phyloP scores from a whole-genome alignment of 2,797 vertebrate genomes.

The Enteromius anoplus region DNA sequence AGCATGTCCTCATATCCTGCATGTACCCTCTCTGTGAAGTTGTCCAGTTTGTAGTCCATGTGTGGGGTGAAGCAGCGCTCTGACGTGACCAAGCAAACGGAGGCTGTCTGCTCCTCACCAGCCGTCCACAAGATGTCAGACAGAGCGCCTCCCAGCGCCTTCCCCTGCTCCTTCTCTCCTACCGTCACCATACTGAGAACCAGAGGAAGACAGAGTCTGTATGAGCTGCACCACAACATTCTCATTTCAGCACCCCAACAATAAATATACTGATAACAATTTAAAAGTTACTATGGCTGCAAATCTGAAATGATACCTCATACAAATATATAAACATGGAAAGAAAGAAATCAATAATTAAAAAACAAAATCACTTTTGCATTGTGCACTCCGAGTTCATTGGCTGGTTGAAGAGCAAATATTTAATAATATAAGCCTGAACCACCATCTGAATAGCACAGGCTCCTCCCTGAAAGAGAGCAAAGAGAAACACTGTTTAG shows the following conservation, averaged over 20 bases:
- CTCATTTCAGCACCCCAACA: background rate
- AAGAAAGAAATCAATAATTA: background rate
- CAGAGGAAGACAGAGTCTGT: background rate
- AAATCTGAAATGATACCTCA: background rate
- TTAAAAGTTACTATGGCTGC: background rate
- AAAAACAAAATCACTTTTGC: conserved; percentile 70
- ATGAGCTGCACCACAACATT: background rate
- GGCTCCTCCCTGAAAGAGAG: conserved; percentile 76
- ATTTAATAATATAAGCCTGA: conserved; percentile 82
- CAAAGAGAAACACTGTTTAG: background rate
- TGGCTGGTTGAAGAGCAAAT: conserved; percentile 78
- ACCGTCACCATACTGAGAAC: conserved; percentile 71
- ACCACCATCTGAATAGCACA: conserved; percentile 83
- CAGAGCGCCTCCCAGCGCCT: conserved; percentile 71
- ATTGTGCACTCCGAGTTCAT: conserved; percentile 62
- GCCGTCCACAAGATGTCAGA: conserved; percentile 83
- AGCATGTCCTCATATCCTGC: background rate
- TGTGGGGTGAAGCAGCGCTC: conserved; percentile 61
- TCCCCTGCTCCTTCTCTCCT: conserved; percentile 72
- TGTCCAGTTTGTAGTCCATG: conserved; percentile 71
- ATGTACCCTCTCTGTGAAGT: conserved; percentile 79
- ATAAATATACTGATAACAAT: background rate
- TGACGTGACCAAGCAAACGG: conserved; percentile 73
- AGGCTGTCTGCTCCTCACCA: conserved; percentile 73
- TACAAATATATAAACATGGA: background rate